Conservation (phyloP, 2,888 invertebrate species). For the Drosophila paranaensis region DNA sequence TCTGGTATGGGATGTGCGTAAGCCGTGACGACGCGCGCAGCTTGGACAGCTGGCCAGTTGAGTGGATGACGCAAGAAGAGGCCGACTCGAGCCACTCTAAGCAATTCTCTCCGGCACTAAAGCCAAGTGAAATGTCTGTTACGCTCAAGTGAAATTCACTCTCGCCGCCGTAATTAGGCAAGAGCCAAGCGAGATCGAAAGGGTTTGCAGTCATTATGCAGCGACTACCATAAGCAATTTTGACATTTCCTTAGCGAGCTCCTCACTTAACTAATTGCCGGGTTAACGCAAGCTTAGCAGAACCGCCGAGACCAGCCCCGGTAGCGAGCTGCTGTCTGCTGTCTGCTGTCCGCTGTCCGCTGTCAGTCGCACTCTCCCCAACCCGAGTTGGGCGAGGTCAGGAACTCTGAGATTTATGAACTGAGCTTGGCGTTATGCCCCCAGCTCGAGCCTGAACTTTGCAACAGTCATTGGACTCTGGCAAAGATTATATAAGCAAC, state of each 20-base stretch:
- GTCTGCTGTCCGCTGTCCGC: too few species aligned
- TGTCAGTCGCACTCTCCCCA: too few species aligned
- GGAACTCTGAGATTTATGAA: constrained; percentile 8
- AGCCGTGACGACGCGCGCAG: constrained; percentile 30
- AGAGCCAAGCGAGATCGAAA: constrained; percentile 3
- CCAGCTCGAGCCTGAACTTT: neutral
- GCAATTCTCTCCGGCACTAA: constrained; percentile 4
- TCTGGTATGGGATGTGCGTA: constrained; percentile 22
- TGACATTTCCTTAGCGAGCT: neutral
- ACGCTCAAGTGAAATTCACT: constrained; percentile 31
- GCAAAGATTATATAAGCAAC: neutral
- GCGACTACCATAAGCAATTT: neutral
- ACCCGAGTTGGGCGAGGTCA: neutral
- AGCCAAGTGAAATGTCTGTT: constrained; percentile 20
- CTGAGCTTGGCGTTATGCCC: neutral
- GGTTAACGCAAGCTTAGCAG: constrained; percentile 5
- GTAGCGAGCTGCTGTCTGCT: neutral
- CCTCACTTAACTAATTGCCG: constrained; percentile 1
- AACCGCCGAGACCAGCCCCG: neutral
- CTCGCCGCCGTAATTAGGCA: constrained; percentile 6
- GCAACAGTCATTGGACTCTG: constrained; percentile 4
- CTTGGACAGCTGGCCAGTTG: constrained; percentile 18
- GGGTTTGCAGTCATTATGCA: neutral
- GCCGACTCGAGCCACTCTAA: constrained; percentile 2
- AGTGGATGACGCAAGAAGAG: constrained; percentile 31